Evolutionary conservation across 2,888 invertebrate species (phyloP).

Genomic region (Tillus elongatus): DNA sequence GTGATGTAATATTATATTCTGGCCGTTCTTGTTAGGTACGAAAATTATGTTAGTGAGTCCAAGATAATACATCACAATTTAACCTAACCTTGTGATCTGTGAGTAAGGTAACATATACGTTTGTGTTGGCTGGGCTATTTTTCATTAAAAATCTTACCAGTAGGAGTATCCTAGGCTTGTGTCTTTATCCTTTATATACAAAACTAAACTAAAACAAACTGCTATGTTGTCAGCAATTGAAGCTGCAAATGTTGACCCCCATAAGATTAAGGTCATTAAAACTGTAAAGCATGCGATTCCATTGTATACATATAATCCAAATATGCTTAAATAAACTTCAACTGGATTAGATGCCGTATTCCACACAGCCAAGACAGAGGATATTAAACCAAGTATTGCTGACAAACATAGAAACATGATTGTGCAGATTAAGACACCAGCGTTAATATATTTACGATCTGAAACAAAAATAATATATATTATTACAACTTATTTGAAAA

Average conservation of each 20-base stretch:
- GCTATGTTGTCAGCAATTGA: conserved; percentile 36
- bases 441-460: too few species aligned
- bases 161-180: conserved; percentile 42
- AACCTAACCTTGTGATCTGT: too few species aligned
- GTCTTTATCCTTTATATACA: conserved; percentile 29
- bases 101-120: too few species aligned
- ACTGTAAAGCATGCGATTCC: conserved; percentile 38
- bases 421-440: conserved; percentile 37
- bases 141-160: too few species aligned
- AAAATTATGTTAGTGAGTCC: too few species aligned
- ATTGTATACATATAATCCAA: conserved; percentile 55
- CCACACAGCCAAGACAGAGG: conserved; percentile 46
- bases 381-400: conserved; percentile 43
- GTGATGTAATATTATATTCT: too few species aligned
- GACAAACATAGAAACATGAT: conserved; percentile 46
- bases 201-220: conserved; percentile 37
- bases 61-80: too few species aligned
- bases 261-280: conserved; percentile 34
- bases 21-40: too few species aligned
- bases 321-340: conserved; percentile 48
- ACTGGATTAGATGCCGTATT: conserved; percentile 53
- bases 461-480: too few species aligned
- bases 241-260: conserved; percentile 37
- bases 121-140: too few species aligned
- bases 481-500: too few species aligned